Base-by-base conservation (phyloP, 2,797 vertebrate genomes). In the Yasuhikotakia modesta region DNA sequence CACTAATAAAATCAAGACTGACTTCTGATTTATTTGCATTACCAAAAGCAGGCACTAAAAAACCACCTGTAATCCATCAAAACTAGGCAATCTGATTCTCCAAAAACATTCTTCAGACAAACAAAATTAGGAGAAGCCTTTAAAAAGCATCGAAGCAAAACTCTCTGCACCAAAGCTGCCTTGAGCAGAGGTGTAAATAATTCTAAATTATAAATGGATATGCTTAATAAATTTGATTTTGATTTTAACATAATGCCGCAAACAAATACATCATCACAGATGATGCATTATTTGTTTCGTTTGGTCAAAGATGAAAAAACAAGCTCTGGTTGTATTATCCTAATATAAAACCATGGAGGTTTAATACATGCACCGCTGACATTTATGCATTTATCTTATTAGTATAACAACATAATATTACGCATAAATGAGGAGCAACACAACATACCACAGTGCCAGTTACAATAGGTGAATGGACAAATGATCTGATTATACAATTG, bases 21-120 rank as follows among this genome's bases (percentile, higher is more conserved):
- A 79, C 79, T 72, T 60, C 53, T 77, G 84, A 85, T 86, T 85
- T 87, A 87, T 87, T 83, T 83, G 80, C 82, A 78, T 82, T 84
- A 71, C 76, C 53, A 84, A 63, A 85, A 73, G 52, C 77, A 85
- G 76, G 55, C 71, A 10, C 16, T 57, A 81, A 76, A 73, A 73
- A n/a, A n/a, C 65, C 16, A 21, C 24, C 74, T 66, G 60, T 75
- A 81, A 79, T 85, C 85, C 84, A 87, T 84, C 85, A 83, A 80
- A 48, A 35, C 45, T 48, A 69, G 46, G 82, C 85, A 83, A 86
- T 85, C 66, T 73, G 77, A 82, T 85, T 75, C 55, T 55, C 60
- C 17, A 66, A 79, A 85, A 76, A 79, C 64, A 27, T 79, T 78
- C 66, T 58, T 84, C 84, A 81, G 72, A 74, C 79, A 83, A 84